Base-by-base conservation (phyloP, 2,888 invertebrate species). In the Polyommatus icarus region DNA sequence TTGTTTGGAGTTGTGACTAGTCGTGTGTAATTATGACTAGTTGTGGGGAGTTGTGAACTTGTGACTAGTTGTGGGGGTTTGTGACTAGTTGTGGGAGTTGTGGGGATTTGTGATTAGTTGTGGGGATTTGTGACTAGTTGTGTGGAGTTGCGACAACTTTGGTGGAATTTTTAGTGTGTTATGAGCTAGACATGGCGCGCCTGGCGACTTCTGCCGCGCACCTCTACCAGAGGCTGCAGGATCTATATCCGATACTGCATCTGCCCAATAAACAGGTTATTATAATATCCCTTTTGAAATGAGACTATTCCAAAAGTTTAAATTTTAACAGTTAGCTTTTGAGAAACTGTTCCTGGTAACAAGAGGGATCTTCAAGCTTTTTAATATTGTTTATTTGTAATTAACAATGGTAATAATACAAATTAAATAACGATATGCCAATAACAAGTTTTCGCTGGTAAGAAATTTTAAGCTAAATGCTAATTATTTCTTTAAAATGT, bases 161-260 rank as follows among this genome's bases (percentile, higher is more conserved):
- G 46, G 32, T 73, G 32, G 24, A 76, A 76, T 72, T 73, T 76
- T 40, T 76, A 61, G 59, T 32, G 77, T 76, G 71, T 24, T 36
- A 75, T 61, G 2, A 54, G 12, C 12, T 76, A 54, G 80, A 78
- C 67, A 93, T 93, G 93, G 92, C 93, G 24, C 87, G 91, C 0
- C 78, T 93, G 36, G 91, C 93, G 32, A 90, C 86, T 72, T 89
- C 89, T 73, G 93, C 93, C 0, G 91, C 89, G 3, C 91, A 92
- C 54, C 85, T 93, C 78, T 93, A 89, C 82, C 93, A 93, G 82
- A 85, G 91, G 59, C 83, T 93, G n/a, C 92, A 92, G 84, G 93
- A 93, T 83, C 78, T 93, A 80, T 92, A 93, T 78, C 93, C 93
- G 79, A 92, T 91, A 79, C 79, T 92, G 78, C 88, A 87, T 77